Conservation (phyloP, 2,888 invertebrate genomes). For the Aquatica leii region DNA sequence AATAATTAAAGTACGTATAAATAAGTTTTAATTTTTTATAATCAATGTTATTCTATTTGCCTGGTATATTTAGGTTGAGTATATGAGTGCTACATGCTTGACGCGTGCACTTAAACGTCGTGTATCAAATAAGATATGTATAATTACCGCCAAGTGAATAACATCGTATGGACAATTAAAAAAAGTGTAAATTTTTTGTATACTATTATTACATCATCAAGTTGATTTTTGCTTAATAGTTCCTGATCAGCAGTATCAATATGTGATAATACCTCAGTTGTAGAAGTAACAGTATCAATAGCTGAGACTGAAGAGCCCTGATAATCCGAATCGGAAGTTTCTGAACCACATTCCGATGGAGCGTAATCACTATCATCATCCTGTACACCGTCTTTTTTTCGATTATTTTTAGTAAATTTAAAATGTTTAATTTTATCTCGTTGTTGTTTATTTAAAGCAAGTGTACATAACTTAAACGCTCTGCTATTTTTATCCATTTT, state of each 20-base stretch:
- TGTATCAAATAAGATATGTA: too few relatives aligned
- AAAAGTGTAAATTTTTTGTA: too few relatives aligned
- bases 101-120: too few relatives aligned
- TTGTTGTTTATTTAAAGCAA: conserved; percentile 3
- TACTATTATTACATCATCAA: background rate
- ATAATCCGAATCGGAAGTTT: conserved; percentile 4
- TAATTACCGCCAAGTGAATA: too few relatives aligned
- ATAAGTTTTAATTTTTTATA: too few relatives aligned
- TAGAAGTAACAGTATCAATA: conserved; percentile 2
- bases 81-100: too few relatives aligned
- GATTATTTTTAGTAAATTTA: background rate
- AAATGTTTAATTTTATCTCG: background rate
- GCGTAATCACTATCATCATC: background rate
- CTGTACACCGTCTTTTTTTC: background rate
- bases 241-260: conserved; percentile 4
- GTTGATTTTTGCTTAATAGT: conserved; percentile 4
- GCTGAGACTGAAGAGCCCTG: conserved; percentile 4
- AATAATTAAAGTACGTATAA: too few relatives aligned
- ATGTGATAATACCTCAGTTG: conserved; percentile 5
- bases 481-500: conserved; percentile 5
- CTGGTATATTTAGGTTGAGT: too few relatives aligned
- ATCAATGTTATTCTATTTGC: too few relatives aligned
- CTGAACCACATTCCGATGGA: background rate
- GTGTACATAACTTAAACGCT: conserved; percentile 3
- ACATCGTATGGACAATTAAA: too few relatives aligned